A percentile compares a stretch with the other conserved stretches of the same genome.
phyloP scores from a whole-genome alignment of 2,888 invertebrate species.

The Cephus pulcher region DNA sequence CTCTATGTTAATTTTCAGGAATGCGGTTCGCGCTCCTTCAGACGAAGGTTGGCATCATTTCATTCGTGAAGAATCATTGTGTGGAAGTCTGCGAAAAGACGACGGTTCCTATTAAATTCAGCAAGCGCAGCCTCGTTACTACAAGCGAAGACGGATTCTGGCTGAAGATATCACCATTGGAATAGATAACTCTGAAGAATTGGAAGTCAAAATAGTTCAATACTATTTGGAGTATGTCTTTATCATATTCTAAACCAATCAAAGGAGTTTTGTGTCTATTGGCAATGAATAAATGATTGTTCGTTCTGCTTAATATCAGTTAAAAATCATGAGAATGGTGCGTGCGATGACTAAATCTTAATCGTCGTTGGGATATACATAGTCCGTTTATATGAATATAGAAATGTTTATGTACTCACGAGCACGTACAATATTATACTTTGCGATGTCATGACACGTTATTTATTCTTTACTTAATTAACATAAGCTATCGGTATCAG shows the following conservation, averaged over 20 bases:
- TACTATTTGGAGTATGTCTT: background rate
- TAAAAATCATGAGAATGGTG: background rate
- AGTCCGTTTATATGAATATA: background rate
- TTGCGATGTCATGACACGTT: background rate
- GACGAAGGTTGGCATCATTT: slow-evolving; percentile 69
- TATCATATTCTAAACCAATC: background rate
- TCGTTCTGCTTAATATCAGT: background rate
- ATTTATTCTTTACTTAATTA: background rate
- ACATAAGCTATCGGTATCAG: background rate
- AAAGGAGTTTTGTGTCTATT: background rate
- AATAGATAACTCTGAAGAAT: background rate
- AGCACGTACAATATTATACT: no score
- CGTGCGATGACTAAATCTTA: background rate
- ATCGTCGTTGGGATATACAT: background rate
- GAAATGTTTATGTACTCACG: background rate
- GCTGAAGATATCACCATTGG: slow-evolving; percentile 45
- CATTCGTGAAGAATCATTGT: slow-evolving; percentile 63
- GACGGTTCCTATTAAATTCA: slow-evolving; percentile 53
- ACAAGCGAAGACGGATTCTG: slow-evolving; percentile 58
- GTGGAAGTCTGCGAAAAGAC: slow-evolving; percentile 53
- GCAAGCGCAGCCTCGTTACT: slow-evolving; percentile 57
- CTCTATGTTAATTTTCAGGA: slow-evolving; percentile 59
- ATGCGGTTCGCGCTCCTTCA: slow-evolving; percentile 70
- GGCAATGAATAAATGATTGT: background rate
- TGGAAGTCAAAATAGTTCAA: background rate